These are phyloP conservation scores for Nephrotoma flavescens DNA, from an alignment of 2,888 invertebrate genomes.

Conservation along the genomic window DNA sequence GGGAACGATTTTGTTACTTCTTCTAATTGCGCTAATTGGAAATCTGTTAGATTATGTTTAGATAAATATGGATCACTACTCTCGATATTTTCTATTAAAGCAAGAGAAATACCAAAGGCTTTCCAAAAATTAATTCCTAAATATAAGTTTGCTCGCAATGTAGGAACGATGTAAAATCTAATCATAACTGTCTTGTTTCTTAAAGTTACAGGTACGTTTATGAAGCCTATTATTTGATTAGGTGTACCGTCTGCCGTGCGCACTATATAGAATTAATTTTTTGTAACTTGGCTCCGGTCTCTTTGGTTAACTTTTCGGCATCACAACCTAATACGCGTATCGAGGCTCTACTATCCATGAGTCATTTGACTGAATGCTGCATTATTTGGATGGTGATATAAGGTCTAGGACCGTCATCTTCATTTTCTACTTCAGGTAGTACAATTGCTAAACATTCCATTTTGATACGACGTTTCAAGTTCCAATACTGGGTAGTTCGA, in stretches of 20 bases:
- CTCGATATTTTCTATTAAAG: neutral
- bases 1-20: neutral
- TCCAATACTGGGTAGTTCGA: no score
- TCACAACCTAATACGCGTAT: neutral
- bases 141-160: no score
- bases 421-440: neutral
- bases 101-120: conserved; percentile 5
- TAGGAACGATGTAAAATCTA: no score
- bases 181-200: no score
- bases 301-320: no score
- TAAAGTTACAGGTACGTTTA: neutral
- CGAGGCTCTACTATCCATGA: neutral
- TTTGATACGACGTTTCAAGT: neutral
- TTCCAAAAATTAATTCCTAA: no score
- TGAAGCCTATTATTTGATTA: neutral
- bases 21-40: neutral
- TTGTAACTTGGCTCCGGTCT: no score
- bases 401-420: neutral
- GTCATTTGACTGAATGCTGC: neutral
- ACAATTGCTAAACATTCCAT: neutral
- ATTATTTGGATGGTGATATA: neutral
- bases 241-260: neutral
- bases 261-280: no score
- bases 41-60: neutral
- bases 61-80: neutral